Evolutionary conservation across 2,888 invertebrate genomes (phyloP), one percentile per base, ranked within the genome.

Genomic region (Alcis repandata): DNA sequence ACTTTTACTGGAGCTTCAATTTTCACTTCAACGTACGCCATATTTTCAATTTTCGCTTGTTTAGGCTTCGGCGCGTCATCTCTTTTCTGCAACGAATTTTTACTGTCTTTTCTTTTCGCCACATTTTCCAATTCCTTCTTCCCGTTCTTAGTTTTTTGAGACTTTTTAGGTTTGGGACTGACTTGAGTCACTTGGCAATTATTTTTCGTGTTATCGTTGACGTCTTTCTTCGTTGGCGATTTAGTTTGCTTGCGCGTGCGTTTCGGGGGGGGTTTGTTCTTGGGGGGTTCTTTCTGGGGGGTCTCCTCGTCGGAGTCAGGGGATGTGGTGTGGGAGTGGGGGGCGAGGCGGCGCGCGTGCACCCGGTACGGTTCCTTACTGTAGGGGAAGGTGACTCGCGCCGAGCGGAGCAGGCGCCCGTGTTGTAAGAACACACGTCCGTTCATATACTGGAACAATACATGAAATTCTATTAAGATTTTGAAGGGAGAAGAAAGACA

Each of bases 381-480:
- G 86, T 93, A 87, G 40, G 92, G 83, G 85, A 82, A 90, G 4
- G 89, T 94, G 58, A 97, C 94, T 75, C 95, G 95, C 0, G 96
- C 96, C 10, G 96, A 94, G 49, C 96, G 94, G 59, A 96, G 84
- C 53, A 95, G 94, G 80, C 96, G 94, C 0, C 96, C 95, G 59
- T 96, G 95, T 87, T 96, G 96, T 1, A 97, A 90, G 79, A 95
- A 97, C 13, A 97, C 95, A 73, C 95, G 94, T 1, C 97, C 97
- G 83, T 97, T 96, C 19, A 97, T 94, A 84, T 96, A 97, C 97
- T 97, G 86, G 22, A 94, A 93, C 76, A 77, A 72, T 9, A 41
- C 11, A 22, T 8, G 4, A 10, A 15, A 20, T 1, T 20, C 11
- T 11, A 9, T 11, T 36, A 1, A 36, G 36, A 45, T 45, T 20